Evolutionary conservation across 2,888 invertebrate species (phyloP), one percentile per base, ranked within the genome.

Genomic region (Epirrhoe alternata): DNA sequence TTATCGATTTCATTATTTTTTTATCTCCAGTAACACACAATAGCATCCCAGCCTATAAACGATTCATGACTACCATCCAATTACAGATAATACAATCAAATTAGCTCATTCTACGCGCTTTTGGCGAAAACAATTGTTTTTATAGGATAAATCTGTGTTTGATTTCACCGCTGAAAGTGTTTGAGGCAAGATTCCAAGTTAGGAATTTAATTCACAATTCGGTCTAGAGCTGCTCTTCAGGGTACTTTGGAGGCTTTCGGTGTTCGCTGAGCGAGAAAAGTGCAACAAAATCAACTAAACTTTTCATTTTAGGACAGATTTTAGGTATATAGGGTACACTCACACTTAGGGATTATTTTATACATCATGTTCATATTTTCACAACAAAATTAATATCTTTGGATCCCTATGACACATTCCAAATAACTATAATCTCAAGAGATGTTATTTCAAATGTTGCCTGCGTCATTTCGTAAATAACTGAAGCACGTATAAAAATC

Each of bases 1-100:
- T 86, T 89, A 90, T 91, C 90, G 88, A 90, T 90, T 88, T 87
- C 82, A 90, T 87, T 87, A 86, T 80, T 81, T 85, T 67, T 84
- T 87, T 87, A 85, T 86, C 82, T 80, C 76, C 72, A 61, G 71
- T 55, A 54, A 33, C 54, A 53, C 57, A 68, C 55, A 58, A 56
- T 70, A 68, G 60, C 61, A 59, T 62, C 56, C 16, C 60, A 51
- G 38, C 54, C 51, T 59, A 55, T 68, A 66, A 72, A 61, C 57
- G 64, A 54, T 67, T 64, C 61, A 55, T 64, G 61, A 65, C 65
- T 61, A 56, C 66, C 49, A 60, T 51, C 35, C 63, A 59, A 68
- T 64, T 52, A 61, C 51, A 54, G 52, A 65, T 65, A 64, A 62
- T 60, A 57, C 49, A 35, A 61, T 57, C 66, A 57, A 64, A 62